A percentile compares a stretch with the other conserved stretches of the same genome.
These are phyloP conservation scores for Megathymus violae DNA, from an alignment of 1,140 invertebrate species.

Conservation along the genomic window DNA sequence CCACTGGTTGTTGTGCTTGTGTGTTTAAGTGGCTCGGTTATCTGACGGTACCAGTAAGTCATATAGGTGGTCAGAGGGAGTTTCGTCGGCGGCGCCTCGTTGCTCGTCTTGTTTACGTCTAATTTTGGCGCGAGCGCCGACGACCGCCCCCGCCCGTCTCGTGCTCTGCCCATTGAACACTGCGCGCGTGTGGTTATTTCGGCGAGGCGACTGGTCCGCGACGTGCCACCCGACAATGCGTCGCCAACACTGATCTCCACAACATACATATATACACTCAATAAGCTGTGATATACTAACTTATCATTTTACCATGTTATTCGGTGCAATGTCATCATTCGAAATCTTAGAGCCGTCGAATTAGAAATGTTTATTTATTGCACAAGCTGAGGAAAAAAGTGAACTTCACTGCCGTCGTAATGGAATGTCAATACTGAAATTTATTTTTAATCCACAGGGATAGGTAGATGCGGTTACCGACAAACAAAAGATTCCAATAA, in stretches of 20 bases:
- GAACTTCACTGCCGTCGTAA: too few relatives aligned
- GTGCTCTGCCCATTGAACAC: conserved; percentile 76
- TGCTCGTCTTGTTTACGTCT: conserved; percentile 79
- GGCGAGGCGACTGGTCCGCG: conserved; percentile 58
- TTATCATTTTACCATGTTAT: too few relatives aligned
- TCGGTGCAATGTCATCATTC: too few relatives aligned
- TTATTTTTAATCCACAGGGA: too few relatives aligned
- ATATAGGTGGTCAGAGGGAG: conserved; percentile 32
- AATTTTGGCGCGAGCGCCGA: conserved; percentile 80
- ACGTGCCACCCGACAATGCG: conserved; percentile 39
- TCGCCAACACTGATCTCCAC: conserved; percentile 40
- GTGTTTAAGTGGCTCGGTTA: not conserved
- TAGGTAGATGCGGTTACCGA: too few relatives aligned
- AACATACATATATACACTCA: too few relatives aligned
- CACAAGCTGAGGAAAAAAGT: too few relatives aligned
- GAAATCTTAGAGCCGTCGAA: too few relatives aligned
- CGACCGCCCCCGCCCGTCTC: conserved; percentile 58
- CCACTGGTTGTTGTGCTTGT: not conserved
- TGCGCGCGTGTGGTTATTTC: conserved; percentile 77
- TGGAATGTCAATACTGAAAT: too few relatives aligned
- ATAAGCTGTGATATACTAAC: too few relatives aligned
- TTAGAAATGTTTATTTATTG: too few relatives aligned
- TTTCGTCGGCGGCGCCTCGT: conserved; percentile 66
- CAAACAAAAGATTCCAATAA: too few relatives aligned
- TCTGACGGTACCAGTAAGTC: conserved; percentile 10